Conservation (phyloP, 2,113 vertebrate genomes). For the Platichthys stellatus region DNA sequence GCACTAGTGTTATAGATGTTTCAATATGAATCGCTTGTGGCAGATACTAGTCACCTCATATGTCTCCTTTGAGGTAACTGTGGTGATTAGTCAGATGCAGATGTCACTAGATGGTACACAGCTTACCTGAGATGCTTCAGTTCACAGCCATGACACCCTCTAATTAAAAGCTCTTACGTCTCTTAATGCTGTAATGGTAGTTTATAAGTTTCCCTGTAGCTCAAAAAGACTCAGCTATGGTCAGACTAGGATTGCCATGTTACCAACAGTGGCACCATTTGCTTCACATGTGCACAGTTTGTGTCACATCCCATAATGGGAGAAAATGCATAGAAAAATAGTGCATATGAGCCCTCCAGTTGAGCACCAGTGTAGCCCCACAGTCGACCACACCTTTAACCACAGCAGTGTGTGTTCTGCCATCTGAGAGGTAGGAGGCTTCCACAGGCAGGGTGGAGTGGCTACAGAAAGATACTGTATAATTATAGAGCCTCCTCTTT, state of each 20-base stretch:
- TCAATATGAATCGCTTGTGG: neutral
- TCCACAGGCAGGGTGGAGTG: slow-evolving; percentile 44
- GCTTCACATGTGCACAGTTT: neutral
- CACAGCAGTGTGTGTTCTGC: slow-evolving; percentile 32
- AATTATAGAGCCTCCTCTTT: slow-evolving; percentile 58
- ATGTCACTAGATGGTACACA: neutral
- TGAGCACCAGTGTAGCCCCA: neutral
- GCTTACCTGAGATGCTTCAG: neutral
- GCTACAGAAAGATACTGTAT: slow-evolving; percentile 44
- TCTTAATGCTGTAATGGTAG: slow-evolving; percentile 9
- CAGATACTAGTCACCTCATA: neutral
- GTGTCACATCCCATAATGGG: neutral
- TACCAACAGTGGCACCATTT: neutral
- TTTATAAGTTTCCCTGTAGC: neutral
- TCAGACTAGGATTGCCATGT: neutral
- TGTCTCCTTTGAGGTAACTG: neutral
- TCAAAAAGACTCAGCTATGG: neutral
- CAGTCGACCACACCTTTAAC: slow-evolving; percentile 19
- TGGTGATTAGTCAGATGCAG: neutral
- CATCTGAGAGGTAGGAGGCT: slow-evolving; percentile 19
- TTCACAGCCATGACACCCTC: neutral
- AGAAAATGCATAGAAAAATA: neutral
- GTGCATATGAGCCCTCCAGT: neutral
- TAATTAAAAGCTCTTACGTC: neutral
- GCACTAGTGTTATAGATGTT: too few relatives aligned